These are phyloP conservation scores for Chelonus insularis DNA, from an alignment of 1,140 invertebrate species.

Conservation along the genomic window DNA sequence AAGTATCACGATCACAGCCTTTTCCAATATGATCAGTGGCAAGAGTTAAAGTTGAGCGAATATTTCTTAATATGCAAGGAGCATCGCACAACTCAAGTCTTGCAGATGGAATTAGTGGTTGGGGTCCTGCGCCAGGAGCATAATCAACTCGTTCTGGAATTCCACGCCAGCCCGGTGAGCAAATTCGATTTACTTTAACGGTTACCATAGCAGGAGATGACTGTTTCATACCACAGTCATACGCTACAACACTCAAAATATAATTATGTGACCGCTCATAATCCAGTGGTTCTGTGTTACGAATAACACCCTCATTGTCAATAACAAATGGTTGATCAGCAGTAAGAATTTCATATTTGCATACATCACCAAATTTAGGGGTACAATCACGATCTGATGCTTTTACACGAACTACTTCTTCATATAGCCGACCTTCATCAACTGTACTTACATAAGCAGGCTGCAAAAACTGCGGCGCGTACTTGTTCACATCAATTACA, in stretches of 20 bases:
- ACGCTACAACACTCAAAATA: conserved; percentile 94
- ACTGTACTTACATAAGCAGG: conserved; percentile 88
- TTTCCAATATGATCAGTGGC: conserved; percentile 84
- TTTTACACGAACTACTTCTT: conserved; percentile 87
- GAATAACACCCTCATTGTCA: conserved; percentile 87
- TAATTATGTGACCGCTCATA: conserved; percentile 93
- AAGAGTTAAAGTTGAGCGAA: conserved; percentile 70
- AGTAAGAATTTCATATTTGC: conserved; percentile 93
- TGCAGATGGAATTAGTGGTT: conserved; percentile 81
- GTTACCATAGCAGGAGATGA: conserved; percentile 90
- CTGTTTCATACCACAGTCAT: conserved; percentile 92
- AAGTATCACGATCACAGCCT: conserved; percentile 91
- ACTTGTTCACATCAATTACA: conserved; percentile 95
- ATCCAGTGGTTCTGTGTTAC: conserved; percentile 88
- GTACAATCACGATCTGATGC: conserved; percentile 91
- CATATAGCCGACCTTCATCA: conserved; percentile 87
- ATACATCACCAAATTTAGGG: conserved; percentile 89
- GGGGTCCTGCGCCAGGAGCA: conserved; percentile 78
- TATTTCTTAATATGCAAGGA: conserved; percentile 68
- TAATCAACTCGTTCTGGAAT: conserved; percentile 91
- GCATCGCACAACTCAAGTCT: conserved; percentile 87
- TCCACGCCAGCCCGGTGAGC: conserved; percentile 66
- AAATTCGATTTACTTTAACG: conserved; percentile 78
- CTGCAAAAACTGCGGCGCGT: conserved; percentile 84
- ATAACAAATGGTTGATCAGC: conserved; percentile 89